Conservation (phyloP, 2,797 vertebrate genomes). For the Melanitta fusca region DNA sequence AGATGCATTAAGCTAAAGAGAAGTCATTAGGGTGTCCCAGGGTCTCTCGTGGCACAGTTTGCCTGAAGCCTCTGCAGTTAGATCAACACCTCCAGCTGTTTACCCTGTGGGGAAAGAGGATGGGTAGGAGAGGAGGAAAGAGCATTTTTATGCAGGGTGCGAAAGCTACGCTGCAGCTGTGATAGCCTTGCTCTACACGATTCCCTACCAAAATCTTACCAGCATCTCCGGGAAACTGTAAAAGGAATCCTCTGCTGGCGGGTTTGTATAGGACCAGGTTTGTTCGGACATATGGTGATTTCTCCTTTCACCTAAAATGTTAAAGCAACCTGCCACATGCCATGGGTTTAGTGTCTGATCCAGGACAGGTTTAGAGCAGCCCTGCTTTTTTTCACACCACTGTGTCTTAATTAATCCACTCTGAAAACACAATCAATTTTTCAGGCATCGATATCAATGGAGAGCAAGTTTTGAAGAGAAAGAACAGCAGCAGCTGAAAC, state of each 20-base stretch:
- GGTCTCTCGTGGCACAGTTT: conserved; percentile 34
- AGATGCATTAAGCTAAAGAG: conserved; percentile 30
- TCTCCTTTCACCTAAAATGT: not conserved
- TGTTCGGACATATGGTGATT: not conserved
- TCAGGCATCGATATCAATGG: not conserved
- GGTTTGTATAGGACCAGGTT: not conserved
- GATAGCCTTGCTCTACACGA: not conserved
- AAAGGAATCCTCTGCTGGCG: not conserved
- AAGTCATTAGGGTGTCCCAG: conserved; percentile 42
- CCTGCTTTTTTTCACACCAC: not conserved
- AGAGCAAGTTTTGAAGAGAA: not conserved
- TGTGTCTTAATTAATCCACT: not conserved
- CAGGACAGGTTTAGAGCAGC: not conserved
- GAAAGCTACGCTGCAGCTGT: not conserved
- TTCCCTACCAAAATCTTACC: not conserved
- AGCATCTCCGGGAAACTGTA: not conserved
- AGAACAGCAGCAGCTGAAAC: not conserved
- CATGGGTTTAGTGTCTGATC: accelerated
- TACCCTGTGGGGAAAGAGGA: conserved; percentile 62
- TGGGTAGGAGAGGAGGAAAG: not conserved
- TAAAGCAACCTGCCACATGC: not conserved
- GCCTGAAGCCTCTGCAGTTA: conserved; percentile 43
- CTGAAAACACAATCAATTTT: not conserved
- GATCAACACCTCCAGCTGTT: conserved; percentile 69
- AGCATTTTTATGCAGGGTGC: not conserved